A percentile compares a stretch with the other conserved stretches of the same genome.
Evolutionary conservation across 2,797 vertebrate species (phyloP).

Genomic region (Rhyacichthys aspro): DNA sequence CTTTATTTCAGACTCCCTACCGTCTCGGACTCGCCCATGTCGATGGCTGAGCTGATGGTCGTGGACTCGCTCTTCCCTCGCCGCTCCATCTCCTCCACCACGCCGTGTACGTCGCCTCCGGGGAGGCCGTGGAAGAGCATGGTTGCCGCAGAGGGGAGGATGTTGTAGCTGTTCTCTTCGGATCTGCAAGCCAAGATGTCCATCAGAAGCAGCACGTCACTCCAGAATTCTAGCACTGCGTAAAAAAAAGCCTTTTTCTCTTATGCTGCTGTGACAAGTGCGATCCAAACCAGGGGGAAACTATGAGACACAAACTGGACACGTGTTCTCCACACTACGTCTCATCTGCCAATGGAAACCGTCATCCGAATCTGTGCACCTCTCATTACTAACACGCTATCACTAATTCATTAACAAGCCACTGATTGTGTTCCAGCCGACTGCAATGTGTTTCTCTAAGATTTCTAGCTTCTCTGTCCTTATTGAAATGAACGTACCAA

Average conservation of each 20-base stretch:
- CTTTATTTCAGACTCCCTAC: constrained; percentile 76
- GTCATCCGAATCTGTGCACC: constrained; percentile 65
- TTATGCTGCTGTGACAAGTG: constrained; percentile 65
- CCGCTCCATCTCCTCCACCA: constrained; percentile 98
- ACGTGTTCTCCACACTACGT: constrained; percentile 75
- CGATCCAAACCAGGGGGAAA: constrained; percentile 70
- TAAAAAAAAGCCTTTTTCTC: constrained; percentile 19
- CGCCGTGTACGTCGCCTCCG: constrained; percentile 95
- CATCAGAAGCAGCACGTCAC: constrained; percentile 81
- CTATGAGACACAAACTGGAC: constrained; percentile 67
- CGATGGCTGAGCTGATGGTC: constrained; percentile 97
- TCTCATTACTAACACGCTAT: constrained; percentile 66
- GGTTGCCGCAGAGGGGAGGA: constrained; percentile 84
- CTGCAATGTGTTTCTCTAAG: constrained; percentile 4
- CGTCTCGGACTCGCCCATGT: constrained; percentile 97
- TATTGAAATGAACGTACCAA: constrained; percentile 68
- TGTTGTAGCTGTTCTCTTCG: constrained; percentile 84
- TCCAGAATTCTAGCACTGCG: constrained; percentile 42
- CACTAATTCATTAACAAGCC: constrained; percentile 62
- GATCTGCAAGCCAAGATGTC: constrained; percentile 85
- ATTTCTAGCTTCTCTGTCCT: constrained; percentile 30
- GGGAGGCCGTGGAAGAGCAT: constrained; percentile 99
- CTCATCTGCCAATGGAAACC: constrained; percentile 77
- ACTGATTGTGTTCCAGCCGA: constrained; percentile 27
- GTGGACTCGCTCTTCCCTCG: constrained; percentile 93